These are phyloP conservation scores for Petrocephalus zakoni DNA, from an alignment of 2,113 vertebrate species.

Conservation along the genomic window DNA sequence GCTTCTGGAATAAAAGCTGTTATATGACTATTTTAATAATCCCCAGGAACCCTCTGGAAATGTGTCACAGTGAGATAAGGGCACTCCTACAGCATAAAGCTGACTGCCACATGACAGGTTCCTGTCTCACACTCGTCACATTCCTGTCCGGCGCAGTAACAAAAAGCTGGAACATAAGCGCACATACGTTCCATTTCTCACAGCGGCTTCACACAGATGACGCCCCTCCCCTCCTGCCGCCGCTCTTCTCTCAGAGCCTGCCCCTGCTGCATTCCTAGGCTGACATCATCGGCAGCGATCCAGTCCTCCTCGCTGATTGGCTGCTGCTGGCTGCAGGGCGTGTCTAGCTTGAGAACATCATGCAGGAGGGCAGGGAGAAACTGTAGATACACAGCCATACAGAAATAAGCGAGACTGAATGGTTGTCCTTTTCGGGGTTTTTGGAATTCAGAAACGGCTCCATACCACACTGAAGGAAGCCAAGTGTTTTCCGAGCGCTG, in stretches of 20 bases:
- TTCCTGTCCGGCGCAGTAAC: not conserved
- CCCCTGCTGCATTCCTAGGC: slow-evolving; percentile 31
- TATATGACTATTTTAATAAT: not conserved
- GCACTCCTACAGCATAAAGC: too few species aligned
- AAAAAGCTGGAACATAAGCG: not conserved
- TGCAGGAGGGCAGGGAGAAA: not conserved
- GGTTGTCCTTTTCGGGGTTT: not conserved
- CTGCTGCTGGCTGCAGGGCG: slow-evolving; percentile 7
- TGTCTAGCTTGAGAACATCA: not conserved
- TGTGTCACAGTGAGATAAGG: not conserved
- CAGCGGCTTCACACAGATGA: not conserved
- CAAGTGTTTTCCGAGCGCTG: not conserved
- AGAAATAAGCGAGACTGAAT: not conserved
- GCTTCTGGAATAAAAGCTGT: not conserved
- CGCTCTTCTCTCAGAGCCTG: not conserved
- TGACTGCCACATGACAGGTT: not conserved
- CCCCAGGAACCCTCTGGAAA: not conserved
- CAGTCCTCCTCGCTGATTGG: slow-evolving; percentile 29
- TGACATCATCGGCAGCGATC: slow-evolving; percentile 35
- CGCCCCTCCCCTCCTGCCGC: not conserved
- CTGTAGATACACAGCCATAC: not conserved
- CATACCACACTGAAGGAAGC: too few species aligned
- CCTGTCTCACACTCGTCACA: slow-evolving; percentile 1
- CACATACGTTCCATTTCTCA: not conserved
- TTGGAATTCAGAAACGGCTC: not conserved